Conservation (phyloP, 1,140 invertebrate genomes). For the Drosophila lacteicornis region DNA sequence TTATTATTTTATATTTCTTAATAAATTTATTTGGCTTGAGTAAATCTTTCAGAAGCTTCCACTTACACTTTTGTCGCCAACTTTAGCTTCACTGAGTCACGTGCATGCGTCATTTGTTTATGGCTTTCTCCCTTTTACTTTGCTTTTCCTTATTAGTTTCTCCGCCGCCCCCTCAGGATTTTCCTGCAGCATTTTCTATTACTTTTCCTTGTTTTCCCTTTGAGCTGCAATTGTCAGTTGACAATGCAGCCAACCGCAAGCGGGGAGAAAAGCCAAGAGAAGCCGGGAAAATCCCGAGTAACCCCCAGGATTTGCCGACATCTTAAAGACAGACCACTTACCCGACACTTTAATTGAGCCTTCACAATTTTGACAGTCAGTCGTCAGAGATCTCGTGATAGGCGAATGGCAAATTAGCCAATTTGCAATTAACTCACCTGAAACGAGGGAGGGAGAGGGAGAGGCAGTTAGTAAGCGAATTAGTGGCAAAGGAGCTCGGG, state of each 20-base stretch:
- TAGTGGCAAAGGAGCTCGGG: conserved; percentile 27
- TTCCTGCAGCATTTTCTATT: not conserved
- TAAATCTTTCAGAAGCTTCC: too few species aligned
- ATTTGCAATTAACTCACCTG: conserved; percentile 31
- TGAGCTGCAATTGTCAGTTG: conserved; percentile 63
- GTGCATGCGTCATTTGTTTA: conserved; percentile 71
- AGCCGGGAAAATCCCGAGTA: conserved; percentile 6
- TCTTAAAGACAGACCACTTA: conserved; percentile 37
- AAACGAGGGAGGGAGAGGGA: conserved; percentile 1
- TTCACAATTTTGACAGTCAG: conserved; percentile 15
- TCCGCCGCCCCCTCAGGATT: not conserved
- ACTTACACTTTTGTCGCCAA: not conserved
- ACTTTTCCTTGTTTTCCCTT: conserved; percentile 24
- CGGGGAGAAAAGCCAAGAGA: too few species aligned
- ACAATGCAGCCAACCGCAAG: conserved; percentile 60
- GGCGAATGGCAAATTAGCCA: conserved; percentile 17
- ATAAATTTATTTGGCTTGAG: too few species aligned
- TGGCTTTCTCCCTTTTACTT: conserved; percentile 53
- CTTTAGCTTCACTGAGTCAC: conserved; percentile 21
- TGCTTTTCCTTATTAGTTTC: conserved; percentile 53
- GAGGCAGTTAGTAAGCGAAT: conserved; percentile 26
- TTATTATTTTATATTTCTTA: too few species aligned
- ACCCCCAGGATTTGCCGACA: conserved; percentile 18
- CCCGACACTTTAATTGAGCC: conserved; percentile 27
- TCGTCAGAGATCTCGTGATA: not conserved